A percentile compares a stretch with the other conserved stretches of the same genome.
Conservation (phyloP, 2,113 vertebrate genomes). For the Maccullochella peelii region DNA sequence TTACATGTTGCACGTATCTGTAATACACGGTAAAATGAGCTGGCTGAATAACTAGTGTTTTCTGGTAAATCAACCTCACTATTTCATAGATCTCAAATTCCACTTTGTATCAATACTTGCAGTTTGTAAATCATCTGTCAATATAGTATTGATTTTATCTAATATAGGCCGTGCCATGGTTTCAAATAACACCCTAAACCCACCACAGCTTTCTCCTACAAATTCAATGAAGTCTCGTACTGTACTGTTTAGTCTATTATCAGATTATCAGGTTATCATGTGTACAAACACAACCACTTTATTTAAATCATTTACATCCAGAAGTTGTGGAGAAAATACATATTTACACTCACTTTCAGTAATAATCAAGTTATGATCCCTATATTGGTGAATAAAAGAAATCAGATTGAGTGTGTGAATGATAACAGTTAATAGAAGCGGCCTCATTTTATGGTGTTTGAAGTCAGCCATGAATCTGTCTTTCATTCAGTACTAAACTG, state of each 20-base stretch:
- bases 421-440: not conserved
- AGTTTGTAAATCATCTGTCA: conserved; percentile 6
- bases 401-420: not conserved
- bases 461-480: not conserved
- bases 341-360: not conserved
- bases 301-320: not conserved
- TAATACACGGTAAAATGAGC: not conserved
- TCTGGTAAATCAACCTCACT: conserved; percentile 19
- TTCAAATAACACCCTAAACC: not conserved
- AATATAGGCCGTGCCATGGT: conserved; percentile 27
- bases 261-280: not conserved
- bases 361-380: not conserved
- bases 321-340: not conserved
- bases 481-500: conserved; percentile 14
- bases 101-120: not conserved
- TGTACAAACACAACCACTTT: not conserved
- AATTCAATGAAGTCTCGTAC: not conserved
- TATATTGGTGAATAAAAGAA: not conserved
- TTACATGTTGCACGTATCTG: not conserved
- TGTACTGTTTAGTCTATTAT: not conserved
- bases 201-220: not conserved
- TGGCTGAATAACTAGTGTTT: not conserved
- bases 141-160: conserved; percentile 39
- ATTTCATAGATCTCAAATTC: conserved; percentile 22
- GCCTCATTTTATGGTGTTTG: not conserved